phyloP scores from a whole-genome alignment of 2,113 vertebrate species.

The Cyphomyrus discorhynchus region DNA sequence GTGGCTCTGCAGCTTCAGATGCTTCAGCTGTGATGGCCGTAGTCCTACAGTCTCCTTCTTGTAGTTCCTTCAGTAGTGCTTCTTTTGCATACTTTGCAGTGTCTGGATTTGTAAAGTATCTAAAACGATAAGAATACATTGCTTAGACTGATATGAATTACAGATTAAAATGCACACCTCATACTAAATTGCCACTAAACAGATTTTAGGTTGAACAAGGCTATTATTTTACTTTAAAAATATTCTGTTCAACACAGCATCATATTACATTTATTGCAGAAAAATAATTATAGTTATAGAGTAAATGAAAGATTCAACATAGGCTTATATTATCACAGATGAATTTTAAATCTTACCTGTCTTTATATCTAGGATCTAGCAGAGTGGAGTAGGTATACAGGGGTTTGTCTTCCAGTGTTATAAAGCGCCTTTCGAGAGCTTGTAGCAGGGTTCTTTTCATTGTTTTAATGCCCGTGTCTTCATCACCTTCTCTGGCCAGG shows the following conservation, averaged over 20 bases:
- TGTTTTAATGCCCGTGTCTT: constrained; percentile 23
- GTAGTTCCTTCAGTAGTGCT: not conserved
- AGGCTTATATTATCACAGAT: too few species aligned
- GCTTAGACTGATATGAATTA: not conserved
- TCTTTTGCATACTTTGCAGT: not conserved
- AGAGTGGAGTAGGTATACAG: constrained; percentile 5
- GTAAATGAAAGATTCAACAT: too few species aligned
- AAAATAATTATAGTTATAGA: too few species aligned
- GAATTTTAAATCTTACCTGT: not conserved
- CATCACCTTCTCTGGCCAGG: not conserved
- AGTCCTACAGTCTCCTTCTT: not conserved
- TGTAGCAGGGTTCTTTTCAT: constrained; percentile 22
- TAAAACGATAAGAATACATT: not conserved
- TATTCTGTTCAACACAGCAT: not conserved
- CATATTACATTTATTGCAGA: not conserved
- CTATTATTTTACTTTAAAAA: not conserved
- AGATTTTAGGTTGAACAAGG: not conserved
- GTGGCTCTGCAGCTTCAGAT: constrained; percentile 14
- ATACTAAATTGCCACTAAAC: not conserved
- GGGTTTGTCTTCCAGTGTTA: constrained; percentile 4
- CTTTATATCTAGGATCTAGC: constrained; percentile 18
- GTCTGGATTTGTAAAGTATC: not conserved
- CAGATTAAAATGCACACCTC: not conserved
- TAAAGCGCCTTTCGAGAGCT: constrained; percentile 14
- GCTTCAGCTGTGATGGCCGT: not conserved